Base-by-base conservation (phyloP, 2,797 vertebrate genomes). In the Gymnodraco acuticeps region DNA sequence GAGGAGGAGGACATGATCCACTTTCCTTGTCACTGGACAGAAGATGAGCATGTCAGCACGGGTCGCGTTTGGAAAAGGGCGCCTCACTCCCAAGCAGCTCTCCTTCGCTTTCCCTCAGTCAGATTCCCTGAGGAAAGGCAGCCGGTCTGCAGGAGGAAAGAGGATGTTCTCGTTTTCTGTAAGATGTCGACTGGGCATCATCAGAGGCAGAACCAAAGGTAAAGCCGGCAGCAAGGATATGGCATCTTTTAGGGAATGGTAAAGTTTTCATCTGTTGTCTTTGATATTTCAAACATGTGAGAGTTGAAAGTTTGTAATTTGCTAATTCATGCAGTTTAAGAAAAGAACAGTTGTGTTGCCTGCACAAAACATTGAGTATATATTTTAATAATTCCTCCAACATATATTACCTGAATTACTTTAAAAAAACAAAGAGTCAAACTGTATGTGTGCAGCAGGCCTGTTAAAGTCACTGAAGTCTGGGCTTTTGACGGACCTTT, bases 111-210 rank as follows among this genome's bases (percentile, higher is more conserved):
- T 89, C 56, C 88, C 73, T 78, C 81, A 82, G 48, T 66, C 83
- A 23, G 92, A 91, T 11, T 65, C 81, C 2, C 66, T 82, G 81
- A 92, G 90, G 85, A 93, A 90, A 85, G 86, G 86, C 78, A 72
- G 62, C 33, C 58, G 81, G 17, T 81, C 80, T 27, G 75, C 78
- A 5, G 90, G 87, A 70, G 93, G 89, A 51, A 94, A 91, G 73
- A 93, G 83, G 80, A 94, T 94, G 87, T 93, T 96, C 70, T 94
- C 92, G 11, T 93, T 96, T 82, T 95, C 95, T 45, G 73, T 96
- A 63, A 90, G 94, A 78, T 96, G 94, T 86, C 92, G 93, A 8
- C 82, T 96, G 63, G 95, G 95, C 55, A 66, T 96, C 81, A 93
- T 95, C 78, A 93, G 90, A 87, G 94, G 93, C 42, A 90, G 93